phyloP scores from a whole-genome alignment of 2,888 invertebrate genomes.

The Heliconius cydno region DNA sequence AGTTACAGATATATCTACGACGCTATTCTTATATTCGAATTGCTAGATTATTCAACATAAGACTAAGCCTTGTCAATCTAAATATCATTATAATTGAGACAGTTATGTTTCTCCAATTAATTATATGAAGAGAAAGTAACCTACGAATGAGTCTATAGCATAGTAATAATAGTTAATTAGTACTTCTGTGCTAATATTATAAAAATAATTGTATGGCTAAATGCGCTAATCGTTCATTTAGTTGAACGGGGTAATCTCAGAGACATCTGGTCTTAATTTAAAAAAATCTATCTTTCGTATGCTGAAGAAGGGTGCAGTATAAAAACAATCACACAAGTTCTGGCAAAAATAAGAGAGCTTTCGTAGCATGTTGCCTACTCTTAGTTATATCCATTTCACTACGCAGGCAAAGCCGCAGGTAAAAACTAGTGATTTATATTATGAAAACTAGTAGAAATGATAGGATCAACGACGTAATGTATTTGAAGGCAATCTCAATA shows the following conservation, averaged over 20 bases:
- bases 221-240: too few relatives aligned
- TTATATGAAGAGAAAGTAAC: not conserved
- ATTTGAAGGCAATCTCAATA: slow-evolving; percentile 37
- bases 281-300: not conserved
- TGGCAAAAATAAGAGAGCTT: not conserved
- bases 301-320: not conserved
- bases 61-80: too few relatives aligned
- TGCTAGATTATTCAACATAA: too few relatives aligned
- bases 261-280: not conserved
- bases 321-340: not conserved
- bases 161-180: not conserved
- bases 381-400: not conserved
- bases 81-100: too few relatives aligned
- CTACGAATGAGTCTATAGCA: not conserved
- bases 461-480: slow-evolving; percentile 12
- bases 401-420: not conserved
- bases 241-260: too few relatives aligned
- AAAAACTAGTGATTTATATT: not conserved
- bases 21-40: not conserved
- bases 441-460: not conserved
- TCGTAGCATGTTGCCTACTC: not conserved
- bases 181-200: not conserved
- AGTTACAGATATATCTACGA: not conserved
- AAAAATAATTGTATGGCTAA: too few relatives aligned
- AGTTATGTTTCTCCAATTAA: not conserved